Percentiles rank a stretch among this genome's conserved stretches.
Conservation (phyloP, 2,113 vertebrate genomes). For the Lycocorax pyrrhopterus region DNA sequence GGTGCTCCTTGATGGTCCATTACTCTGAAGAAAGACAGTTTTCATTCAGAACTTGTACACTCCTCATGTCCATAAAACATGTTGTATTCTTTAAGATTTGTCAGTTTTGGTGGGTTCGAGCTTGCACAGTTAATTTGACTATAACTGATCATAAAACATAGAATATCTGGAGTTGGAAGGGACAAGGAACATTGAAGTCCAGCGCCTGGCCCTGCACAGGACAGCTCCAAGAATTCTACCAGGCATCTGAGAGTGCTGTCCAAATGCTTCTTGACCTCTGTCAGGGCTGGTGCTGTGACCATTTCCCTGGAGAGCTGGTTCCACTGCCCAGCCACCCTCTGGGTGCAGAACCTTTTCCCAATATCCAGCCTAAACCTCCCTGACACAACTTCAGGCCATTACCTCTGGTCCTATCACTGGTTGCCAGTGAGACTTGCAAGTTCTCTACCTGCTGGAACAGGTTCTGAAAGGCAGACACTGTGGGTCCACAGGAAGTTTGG, state of each 20-base stretch:
- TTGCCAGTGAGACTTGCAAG: background rate
- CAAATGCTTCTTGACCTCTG: background rate
- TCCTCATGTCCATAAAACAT: background rate
- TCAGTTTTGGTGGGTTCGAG: background rate
- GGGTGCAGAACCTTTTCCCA: background rate
- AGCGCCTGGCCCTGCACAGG: background rate
- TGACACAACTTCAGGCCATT: background rate
- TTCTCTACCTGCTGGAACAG: accelerated
- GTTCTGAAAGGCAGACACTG: background rate
- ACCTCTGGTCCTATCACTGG: background rate
- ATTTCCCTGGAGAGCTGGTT: background rate
- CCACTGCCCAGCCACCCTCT: background rate
- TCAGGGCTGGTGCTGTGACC: background rate
- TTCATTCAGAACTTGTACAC: background rate
- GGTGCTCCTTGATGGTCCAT: background rate
- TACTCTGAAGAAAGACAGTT: background rate
- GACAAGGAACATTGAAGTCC: background rate
- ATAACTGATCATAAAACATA: background rate
- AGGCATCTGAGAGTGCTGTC: background rate
- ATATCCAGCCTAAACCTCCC: background rate
- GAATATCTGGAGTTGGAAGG: background rate
- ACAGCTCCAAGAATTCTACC: background rate
- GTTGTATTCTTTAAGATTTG: background rate
- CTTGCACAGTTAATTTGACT: background rate
- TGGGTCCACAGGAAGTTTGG: background rate